Base-by-base conservation (phyloP, 2,797 vertebrate genomes). In the Chrysocyon brachyurus region DNA sequence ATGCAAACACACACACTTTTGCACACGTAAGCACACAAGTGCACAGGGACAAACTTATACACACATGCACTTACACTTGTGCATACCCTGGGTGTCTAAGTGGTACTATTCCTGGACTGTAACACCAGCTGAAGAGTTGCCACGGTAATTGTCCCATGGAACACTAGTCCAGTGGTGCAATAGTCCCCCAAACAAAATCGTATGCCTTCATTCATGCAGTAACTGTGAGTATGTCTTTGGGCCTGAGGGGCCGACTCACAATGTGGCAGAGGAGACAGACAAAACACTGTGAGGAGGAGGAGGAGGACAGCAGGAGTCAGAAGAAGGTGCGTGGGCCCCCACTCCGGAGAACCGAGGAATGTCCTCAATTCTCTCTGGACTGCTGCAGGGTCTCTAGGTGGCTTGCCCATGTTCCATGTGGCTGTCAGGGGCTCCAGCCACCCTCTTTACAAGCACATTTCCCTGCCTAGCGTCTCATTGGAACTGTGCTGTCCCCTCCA, bases 1-100 rank as follows among this genome's bases (percentile, higher is more conserved):
- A 12, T 0, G 1, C 36, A 64, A 5, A 36, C 49, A 14, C 0
- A 4, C 14, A 49, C 36, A n/a, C 2, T 2, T 85, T 54, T 12
- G 49, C 24, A 17, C n/a, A 72, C 54, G 49, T 8, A 24, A 4
- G 22, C 31, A 54, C 77, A 56, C 16, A 33, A 12, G 17, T 5
- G n/a, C 66, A 33, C 31, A 9, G 31, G 31, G 15, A n/a, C 31
- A 66, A 66, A 66, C 31, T 12, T 33, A n/a, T 52, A 54, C 49
- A 54, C 75, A 54, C 12, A 31, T 14, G 66, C 10, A 40, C 26
- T 59, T 16, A 56, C 3, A 36, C 59, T 31, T 3, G 7, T 17
- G 64, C 19, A 9, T 22, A n/a, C 31, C 12, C 33, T 56, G 31
- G 19, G 16, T 64, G 46, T n/a, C 49, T 33, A 12, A 2, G 12